A percentile compares a stretch with the other conserved stretches of the same genome.
phyloP scores from a whole-genome alignment of 2,113 vertebrate species.

The Bucco capensis region DNA sequence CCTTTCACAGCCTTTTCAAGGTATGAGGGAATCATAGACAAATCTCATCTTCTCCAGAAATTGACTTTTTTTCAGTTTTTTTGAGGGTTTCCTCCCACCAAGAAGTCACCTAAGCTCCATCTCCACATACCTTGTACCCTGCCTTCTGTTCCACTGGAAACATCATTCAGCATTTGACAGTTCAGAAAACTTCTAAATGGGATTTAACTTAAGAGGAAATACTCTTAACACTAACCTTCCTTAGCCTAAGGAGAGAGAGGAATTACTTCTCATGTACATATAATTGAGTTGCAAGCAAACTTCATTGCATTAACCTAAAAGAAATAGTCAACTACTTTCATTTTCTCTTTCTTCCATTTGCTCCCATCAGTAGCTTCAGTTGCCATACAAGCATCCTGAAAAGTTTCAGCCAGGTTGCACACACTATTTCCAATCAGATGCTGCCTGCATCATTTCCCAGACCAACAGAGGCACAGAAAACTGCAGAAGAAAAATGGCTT shows the following conservation, averaged over 20 bases:
- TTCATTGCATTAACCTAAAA: neutral
- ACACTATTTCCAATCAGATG: neutral
- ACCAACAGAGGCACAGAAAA: neutral
- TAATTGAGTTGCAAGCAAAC: neutral
- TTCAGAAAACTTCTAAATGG: neutral
- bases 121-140: neutral
- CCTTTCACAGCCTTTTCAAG: neutral
- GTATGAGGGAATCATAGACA: neutral
- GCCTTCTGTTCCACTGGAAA: neutral
- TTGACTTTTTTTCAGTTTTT: neutral
- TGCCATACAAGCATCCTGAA: neutral
- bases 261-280: neutral
- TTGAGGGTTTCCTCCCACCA: too few species aligned
- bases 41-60: neutral
- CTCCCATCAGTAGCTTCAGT: neutral
- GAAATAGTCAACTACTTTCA: neutral
- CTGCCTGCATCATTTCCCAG: neutral
- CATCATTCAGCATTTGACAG: neutral
- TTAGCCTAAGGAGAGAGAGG: neutral
- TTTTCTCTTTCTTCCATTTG: neutral
- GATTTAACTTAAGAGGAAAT: neutral
- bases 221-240: neutral
- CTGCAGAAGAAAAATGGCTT: neutral
- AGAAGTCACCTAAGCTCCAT: neutral
- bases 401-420: neutral